Conservation (phyloP, 2,888 invertebrate species). For the Hirtodrosophila alboralis region DNA sequence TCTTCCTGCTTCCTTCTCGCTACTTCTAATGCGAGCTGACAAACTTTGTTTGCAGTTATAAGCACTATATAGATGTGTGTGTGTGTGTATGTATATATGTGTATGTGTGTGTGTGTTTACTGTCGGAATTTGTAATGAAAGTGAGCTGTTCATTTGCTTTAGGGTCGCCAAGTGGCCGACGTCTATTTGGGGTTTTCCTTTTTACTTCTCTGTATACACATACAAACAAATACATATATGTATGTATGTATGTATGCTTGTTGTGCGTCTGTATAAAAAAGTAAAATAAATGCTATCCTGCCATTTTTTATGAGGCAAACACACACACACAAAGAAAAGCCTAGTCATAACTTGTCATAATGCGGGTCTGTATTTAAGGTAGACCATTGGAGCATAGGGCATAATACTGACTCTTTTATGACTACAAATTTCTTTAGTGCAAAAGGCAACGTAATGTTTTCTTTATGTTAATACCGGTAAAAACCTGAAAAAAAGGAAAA, state of each 20-base stretch:
- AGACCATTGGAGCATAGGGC: slow-evolving; percentile 17
- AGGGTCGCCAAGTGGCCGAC: slow-evolving; percentile 71
- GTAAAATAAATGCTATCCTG: slow-evolving; percentile 28
- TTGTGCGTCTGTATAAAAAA: slow-evolving; percentile 25
- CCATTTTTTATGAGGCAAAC: slow-evolving; percentile 32
- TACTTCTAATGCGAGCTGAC: slow-evolving; percentile 69
- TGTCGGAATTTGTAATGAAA: slow-evolving; percentile 76
- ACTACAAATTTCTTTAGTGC: slow-evolving; percentile 53
- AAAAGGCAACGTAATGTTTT: slow-evolving; percentile 35
- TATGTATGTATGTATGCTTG: not conserved
- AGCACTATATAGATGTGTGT: slow-evolving; percentile 32
- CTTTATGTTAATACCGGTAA: slow-evolving; percentile 47
- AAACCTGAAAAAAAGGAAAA: slow-evolving; percentile 4
- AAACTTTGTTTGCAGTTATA: slow-evolving; percentile 69
- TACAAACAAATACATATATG: slow-evolving; percentile 4
- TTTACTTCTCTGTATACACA: slow-evolving; percentile 3
- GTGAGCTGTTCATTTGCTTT: slow-evolving; percentile 79
- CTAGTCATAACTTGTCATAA: slow-evolving; percentile 61
- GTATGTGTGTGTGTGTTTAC: slow-evolving; percentile 62
- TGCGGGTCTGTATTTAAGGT: slow-evolving; percentile 25
- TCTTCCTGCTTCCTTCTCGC: slow-evolving; percentile 19
- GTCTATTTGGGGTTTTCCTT: slow-evolving; percentile 46
- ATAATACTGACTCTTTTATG: slow-evolving; percentile 57
- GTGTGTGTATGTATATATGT: slow-evolving; percentile 14
- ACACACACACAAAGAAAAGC: slow-evolving; percentile 26